A percentile compares a stretch with the other conserved stretches of the same genome.
Conservation (phyloP, 2,113 vertebrate genomes). For the Nicator chloris region DNA sequence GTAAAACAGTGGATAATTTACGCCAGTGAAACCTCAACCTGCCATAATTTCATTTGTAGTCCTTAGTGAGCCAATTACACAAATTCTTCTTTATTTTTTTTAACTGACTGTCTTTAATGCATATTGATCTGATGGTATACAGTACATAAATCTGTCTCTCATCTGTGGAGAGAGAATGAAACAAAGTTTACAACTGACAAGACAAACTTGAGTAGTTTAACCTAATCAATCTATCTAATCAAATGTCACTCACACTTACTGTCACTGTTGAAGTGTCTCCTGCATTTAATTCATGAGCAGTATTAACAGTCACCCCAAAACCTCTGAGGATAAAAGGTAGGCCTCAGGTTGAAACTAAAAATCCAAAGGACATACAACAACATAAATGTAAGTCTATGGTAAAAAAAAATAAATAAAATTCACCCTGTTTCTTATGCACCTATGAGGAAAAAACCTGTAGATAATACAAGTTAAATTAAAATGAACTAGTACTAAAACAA, state of each 20-base stretch:
- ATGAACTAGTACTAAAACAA: not conserved
- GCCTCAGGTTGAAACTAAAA: not conserved
- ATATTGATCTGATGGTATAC: constrained; percentile 50
- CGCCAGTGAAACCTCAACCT: not conserved
- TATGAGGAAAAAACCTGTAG: not conserved
- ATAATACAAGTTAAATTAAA: not conserved
- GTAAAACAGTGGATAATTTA: constrained; percentile 57
- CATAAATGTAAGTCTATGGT: not conserved
- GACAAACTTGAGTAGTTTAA: constrained; percentile 28
- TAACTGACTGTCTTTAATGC: constrained; percentile 20
- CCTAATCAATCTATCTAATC: constrained; percentile 32
- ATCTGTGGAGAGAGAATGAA: not conserved
- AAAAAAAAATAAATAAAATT: not conserved
- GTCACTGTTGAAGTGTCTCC: not conserved
- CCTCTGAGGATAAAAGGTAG: not conserved
- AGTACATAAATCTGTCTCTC: constrained; percentile 48
- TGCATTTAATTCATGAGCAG: not conserved
- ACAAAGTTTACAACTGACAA: constrained; percentile 28
- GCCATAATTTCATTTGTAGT: constrained; percentile 20
- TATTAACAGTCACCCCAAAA: not conserved
- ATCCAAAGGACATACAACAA: not conserved
- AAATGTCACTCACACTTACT: not conserved
- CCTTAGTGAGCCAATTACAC: not conserved
- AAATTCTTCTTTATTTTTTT: not conserved
- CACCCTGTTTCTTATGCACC: not conserved